These are phyloP conservation scores for Timandra comae DNA, from an alignment of 2,888 invertebrate species.

Conservation along the genomic window DNA sequence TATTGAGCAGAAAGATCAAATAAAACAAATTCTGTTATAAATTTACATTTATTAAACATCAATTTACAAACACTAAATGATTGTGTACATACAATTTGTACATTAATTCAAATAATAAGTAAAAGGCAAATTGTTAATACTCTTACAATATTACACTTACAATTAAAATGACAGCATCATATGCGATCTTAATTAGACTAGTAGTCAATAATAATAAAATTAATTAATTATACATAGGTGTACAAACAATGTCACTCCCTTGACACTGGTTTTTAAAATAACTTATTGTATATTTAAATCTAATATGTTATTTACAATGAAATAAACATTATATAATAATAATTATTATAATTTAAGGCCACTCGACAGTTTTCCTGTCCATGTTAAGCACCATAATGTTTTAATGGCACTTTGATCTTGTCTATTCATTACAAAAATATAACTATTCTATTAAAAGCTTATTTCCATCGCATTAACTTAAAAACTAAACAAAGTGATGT, in stretches of 20 bases:
- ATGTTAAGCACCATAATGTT: constrained; percentile 41
- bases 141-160: constrained; percentile 39
- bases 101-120: constrained; percentile 46
- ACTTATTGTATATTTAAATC: constrained; percentile 27
- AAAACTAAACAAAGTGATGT: not conserved
- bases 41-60: constrained; percentile 69
- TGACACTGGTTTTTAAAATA: constrained; percentile 41
- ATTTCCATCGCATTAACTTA: constrained; percentile 24
- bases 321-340: constrained; percentile 36
- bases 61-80: constrained; percentile 65
- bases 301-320: constrained; percentile 61
- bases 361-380: constrained; percentile 29
- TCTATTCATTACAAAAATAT: constrained; percentile 16
- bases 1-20: constrained; percentile 7
- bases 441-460: constrained; percentile 22
- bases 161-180: constrained; percentile 53
- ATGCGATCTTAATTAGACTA: constrained; percentile 67
- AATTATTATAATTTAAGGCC: constrained; percentile 50
- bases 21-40: constrained; percentile 37
- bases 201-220: constrained; percentile 53
- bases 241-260: constrained; percentile 36
- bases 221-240: constrained; percentile 44
- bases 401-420: constrained; percentile 32
- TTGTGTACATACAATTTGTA: constrained; percentile 70
- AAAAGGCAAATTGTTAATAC: constrained; percentile 60